Evolutionary conservation across 2,888 invertebrate species (phyloP).

Genomic region (Micoletzkya japonica): DNA sequence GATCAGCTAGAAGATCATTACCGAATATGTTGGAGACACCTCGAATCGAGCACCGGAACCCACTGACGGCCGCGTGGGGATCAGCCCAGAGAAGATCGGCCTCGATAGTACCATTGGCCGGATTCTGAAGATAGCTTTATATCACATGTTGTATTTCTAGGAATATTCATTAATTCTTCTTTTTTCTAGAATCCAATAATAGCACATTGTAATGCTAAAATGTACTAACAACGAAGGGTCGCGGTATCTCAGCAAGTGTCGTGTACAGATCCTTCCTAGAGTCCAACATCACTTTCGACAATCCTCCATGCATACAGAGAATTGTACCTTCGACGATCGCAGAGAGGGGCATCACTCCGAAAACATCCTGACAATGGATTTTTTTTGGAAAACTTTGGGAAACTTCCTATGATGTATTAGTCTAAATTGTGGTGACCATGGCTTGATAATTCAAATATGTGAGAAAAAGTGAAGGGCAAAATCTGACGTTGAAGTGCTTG

Average conservation of each 20-base stretch:
- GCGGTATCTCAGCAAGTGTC: too few relatives aligned
- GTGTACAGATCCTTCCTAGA: too few relatives aligned
- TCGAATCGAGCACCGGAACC: conserved; percentile 22
- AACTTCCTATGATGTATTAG: neutral
- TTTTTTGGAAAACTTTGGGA: neutral
- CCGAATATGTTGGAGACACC: neutral
- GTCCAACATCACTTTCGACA: too few relatives aligned
- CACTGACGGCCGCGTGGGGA: conserved; percentile 30
- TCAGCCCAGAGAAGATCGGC: conserved; percentile 46
- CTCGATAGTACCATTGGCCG: too few relatives aligned
- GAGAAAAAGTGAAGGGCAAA: neutral
- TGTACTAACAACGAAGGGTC: too few relatives aligned
- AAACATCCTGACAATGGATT: conserved; percentile 57
- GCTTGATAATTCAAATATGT: neutral
- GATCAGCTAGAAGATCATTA: neutral
- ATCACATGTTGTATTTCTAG: too few relatives aligned
- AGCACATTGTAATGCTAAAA: too few relatives aligned
- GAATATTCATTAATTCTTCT: too few relatives aligned
- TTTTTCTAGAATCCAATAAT: too few relatives aligned
- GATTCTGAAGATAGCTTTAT: too few relatives aligned
- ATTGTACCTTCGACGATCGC: conserved; percentile 67
- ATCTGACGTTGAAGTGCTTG: neutral
- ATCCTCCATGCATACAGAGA: conserved; percentile 65
- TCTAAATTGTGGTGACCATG: neutral
- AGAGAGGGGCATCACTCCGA: conserved; percentile 69